Percentiles rank a stretch among this genome's conserved stretches.
Evolutionary conservation across 2,113 vertebrate species (phyloP).

Genomic region (Apus apus): DNA sequence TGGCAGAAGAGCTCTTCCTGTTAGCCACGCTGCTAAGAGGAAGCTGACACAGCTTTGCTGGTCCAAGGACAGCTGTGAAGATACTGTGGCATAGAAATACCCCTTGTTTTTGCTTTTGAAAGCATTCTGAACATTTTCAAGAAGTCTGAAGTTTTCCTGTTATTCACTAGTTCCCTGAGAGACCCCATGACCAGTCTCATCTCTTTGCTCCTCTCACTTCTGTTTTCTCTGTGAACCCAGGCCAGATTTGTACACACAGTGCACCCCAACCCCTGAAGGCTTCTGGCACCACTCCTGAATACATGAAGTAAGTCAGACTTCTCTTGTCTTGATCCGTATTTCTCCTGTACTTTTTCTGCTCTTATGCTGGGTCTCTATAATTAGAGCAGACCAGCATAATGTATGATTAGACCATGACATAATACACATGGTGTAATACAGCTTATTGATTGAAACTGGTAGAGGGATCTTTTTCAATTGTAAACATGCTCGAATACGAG

Average conservation of each 20-base stretch:
- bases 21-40: not conserved
- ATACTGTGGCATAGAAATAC: not conserved
- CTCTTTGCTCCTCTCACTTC: not conserved
- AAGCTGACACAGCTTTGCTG: not conserved
- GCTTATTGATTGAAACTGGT: not conserved
- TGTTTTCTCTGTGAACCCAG: not conserved
- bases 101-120: not conserved
- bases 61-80: not conserved
- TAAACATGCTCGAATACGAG: not conserved
- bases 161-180: not conserved
- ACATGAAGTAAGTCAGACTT: not conserved
- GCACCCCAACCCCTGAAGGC: not conserved
- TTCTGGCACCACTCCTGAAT: not conserved
- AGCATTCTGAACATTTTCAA: not conserved
- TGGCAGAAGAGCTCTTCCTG: not conserved
- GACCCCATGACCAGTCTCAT: not conserved
- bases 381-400: not conserved
- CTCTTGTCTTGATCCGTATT: not conserved
- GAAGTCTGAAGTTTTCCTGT: not conserved
- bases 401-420: not conserved
- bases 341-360: not conserved
- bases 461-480: not conserved
- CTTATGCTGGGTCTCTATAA: not conserved
- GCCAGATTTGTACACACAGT: not conserved
- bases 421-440: not conserved